phyloP scores from a whole-genome alignment of 2,113 vertebrate species.

The Pelobates fuscus region DNA sequence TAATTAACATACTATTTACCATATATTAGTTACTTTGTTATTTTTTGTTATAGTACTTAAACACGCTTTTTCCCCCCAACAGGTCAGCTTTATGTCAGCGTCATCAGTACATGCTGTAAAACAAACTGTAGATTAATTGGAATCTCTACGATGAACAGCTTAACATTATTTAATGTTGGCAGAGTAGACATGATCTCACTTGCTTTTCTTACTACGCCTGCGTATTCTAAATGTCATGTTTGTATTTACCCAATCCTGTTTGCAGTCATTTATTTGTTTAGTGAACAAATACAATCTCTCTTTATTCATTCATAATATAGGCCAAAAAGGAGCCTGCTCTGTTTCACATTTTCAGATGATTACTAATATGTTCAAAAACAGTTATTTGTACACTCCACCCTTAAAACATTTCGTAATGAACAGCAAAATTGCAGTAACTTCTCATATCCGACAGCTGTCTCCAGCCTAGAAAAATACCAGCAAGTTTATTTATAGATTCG shows the following conservation, averaged over 20 bases:
- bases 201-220: not conserved
- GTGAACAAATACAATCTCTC: no score
- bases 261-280: not conserved
- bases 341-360: not conserved
- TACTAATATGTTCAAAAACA: not conserved
- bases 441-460: not conserved
- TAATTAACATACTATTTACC: no score
- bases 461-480: not conserved
- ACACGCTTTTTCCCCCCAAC: no score
- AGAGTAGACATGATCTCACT: conserved; percentile 35
- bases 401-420: not conserved
- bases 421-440: not conserved
- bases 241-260: not conserved
- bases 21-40: no score
- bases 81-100: no score
- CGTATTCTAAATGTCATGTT: not conserved
- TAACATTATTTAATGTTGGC: not conserved
- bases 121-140: no score
- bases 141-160: no score
- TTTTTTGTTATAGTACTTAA: no score
- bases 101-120: no score
- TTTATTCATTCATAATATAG: not conserved
- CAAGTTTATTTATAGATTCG: conserved; percentile 6
- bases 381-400: not conserved
- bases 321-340: not conserved